phyloP scores from a whole-genome alignment of 2,797 vertebrate genomes.

The Pangasius larnaudii region DNA sequence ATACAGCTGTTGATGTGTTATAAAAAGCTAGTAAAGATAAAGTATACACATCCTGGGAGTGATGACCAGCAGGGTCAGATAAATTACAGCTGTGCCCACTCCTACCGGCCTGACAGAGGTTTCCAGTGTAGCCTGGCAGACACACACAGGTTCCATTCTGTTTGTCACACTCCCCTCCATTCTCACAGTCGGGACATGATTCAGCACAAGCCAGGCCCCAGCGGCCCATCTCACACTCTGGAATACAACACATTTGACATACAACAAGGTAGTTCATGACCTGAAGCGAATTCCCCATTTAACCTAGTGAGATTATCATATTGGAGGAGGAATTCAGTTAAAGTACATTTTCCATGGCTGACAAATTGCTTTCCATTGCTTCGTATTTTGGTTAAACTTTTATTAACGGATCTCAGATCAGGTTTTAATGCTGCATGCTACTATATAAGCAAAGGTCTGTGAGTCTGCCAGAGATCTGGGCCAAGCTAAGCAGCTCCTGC shows the following conservation, averaged over 20 bases:
- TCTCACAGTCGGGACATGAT: constrained; percentile 74
- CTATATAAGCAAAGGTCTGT: not conserved
- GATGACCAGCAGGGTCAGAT: not conserved
- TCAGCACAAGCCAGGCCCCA: constrained; percentile 83
- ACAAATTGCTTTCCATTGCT: constrained; percentile 10
- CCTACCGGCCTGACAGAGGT: constrained; percentile 78
- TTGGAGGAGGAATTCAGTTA: not conserved
- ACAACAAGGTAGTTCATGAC: not conserved
- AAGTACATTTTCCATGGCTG: constrained; percentile 1
- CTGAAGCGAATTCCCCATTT: not conserved
- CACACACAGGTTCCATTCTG: constrained; percentile 77
- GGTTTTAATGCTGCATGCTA: not conserved
- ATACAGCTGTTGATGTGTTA: not conserved
- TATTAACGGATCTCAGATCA: not conserved
- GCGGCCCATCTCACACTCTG: constrained; percentile 79
- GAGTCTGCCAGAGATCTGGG: constrained; percentile 12
- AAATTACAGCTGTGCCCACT: constrained; percentile 2
- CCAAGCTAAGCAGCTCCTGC: constrained; percentile 23
- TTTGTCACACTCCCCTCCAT: constrained; percentile 70
- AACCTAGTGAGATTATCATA: not conserved
- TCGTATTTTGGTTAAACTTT: not conserved
- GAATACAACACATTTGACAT: constrained; percentile 10
- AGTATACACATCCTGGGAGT: not conserved
- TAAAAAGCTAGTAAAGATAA: not conserved
- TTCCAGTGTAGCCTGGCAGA: constrained; percentile 71